phyloP scores from a whole-genome alignment of 2,888 invertebrate species.

The Cryptocephalus primarius region DNA sequence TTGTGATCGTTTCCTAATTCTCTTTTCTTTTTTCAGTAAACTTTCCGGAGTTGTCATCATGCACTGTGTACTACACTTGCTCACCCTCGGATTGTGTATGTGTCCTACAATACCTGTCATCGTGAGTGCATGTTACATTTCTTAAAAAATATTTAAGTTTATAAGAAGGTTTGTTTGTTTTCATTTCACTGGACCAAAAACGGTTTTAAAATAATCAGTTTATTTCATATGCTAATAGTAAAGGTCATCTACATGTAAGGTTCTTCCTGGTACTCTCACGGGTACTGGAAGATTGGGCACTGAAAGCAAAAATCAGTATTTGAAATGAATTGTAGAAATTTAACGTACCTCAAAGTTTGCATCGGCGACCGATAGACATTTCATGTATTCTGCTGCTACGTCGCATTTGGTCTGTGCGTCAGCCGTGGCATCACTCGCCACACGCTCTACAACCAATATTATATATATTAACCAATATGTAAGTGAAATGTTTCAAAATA shows the following conservation, averaged over 20 bases:
- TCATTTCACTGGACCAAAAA: slow-evolving; percentile 2
- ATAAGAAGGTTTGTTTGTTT: slow-evolving; percentile 8
- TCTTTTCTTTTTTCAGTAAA: too few species aligned
- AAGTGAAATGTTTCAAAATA: not conserved
- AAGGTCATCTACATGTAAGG: not conserved
- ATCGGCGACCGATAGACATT: slow-evolving; percentile 18
- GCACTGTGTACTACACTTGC: slow-evolving; percentile 1
- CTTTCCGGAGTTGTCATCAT: not conserved
- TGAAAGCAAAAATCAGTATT: slow-evolving; percentile 16
- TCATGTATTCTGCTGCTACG: slow-evolving; percentile 20
- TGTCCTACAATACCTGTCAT: slow-evolving; percentile 10
- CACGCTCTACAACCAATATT: slow-evolving; percentile 5
- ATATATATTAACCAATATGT: not conserved
- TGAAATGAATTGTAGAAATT: not conserved
- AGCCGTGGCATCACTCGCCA: not conserved
- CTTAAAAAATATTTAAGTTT: slow-evolving; percentile 16
- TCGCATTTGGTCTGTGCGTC: slow-evolving; percentile 20
- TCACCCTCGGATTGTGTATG: slow-evolving; percentile 5
- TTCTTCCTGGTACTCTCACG: slow-evolving; percentile 9
- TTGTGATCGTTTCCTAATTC: too few species aligned
- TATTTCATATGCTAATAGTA: not conserved
- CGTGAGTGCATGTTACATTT: slow-evolving; percentile 1
- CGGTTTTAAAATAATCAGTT: not conserved
- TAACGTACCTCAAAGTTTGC: slow-evolving; percentile 12
- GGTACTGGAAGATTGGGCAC: slow-evolving; percentile 26